phyloP scores from a whole-genome alignment of 1,140 invertebrate genomes.

The Carposina sasakii region DNA sequence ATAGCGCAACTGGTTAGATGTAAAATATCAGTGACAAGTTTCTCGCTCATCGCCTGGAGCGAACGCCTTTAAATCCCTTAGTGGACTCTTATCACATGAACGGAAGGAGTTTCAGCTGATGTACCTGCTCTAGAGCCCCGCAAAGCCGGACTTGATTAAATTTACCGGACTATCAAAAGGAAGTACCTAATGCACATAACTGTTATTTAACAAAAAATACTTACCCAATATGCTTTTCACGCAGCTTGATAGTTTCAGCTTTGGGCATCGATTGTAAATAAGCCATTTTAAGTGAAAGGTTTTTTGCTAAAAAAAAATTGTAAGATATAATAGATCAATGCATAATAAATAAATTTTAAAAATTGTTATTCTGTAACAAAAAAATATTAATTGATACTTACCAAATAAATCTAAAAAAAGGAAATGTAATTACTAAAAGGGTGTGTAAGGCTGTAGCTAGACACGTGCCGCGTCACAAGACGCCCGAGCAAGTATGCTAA shows the following conservation, averaged over 20 bases:
- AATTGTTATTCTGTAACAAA: slow-evolving; percentile 10
- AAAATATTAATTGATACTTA: slow-evolving; percentile 5
- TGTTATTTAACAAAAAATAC: slow-evolving; percentile 32
- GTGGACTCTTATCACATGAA: no score
- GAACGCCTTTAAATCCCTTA: no score
- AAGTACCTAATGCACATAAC: slow-evolving; percentile 30
- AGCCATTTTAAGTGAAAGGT: slow-evolving; percentile 45
- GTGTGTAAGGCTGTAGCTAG: slow-evolving; percentile 20
- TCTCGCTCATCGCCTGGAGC: no score
- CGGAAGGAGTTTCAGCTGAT: no score
- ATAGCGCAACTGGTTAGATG: no score
- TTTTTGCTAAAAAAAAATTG: slow-evolving; percentile 30
- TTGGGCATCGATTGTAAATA: slow-evolving; percentile 81
- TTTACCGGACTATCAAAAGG: no score
- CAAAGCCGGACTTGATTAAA: no score
- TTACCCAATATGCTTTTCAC: slow-evolving; percentile 88
- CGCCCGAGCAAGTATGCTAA: slow-evolving; percentile 43
- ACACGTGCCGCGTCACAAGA: slow-evolving; percentile 33
- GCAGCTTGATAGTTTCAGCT: slow-evolving; percentile 82
- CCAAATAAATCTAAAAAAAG: background rate
- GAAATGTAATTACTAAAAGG: slow-evolving; percentile 21
- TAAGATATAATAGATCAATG: background rate
- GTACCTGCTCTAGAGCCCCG: no score
- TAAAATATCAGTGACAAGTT: no score
- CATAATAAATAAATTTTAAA: slow-evolving; percentile 8